Evolutionary conservation across 2,888 invertebrate genomes (phyloP), one percentile per base, ranked within the genome.

Genomic region (Alsophila aescularia): DNA sequence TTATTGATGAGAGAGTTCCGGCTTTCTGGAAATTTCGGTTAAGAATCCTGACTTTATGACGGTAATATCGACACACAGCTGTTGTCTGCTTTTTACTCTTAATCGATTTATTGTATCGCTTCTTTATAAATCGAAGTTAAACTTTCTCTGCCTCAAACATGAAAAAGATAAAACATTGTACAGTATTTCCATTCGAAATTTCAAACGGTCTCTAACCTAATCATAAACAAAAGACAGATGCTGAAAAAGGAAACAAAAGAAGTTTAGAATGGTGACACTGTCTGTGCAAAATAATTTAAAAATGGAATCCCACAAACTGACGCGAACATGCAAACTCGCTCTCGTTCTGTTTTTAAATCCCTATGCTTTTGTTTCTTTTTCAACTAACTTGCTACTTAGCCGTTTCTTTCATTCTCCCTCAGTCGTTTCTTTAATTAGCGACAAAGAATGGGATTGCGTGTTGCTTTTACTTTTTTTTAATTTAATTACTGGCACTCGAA

Each of bases 361-460:
- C 84, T 77, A 74, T 73, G 69, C 53, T 78, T 78, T 84, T 81
- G 78, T 79, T 79, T 82, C 83, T 81, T 83, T 84, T 85, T 78
- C 70, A 76, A 81, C 79, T 74, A 90, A 90, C 90, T 90, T 90
- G 84, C 87, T 87, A 90, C 90, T 90, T 90, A 89, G 72, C 72
- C 78, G 77, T 76, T 84, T 83, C 85, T 85, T 85, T 83, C 83
- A 82, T 87, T 87, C 85, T 79, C 77, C 79, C 76, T 74, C 75
- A 77, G 77, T 75, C 74, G 83, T 85, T 88, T 85, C 88, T 90
- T 90, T 90, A 89, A 90, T 90, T 89, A 89, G 83, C 82, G 79
- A 81, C 85, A 87, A 86, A 87, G 86, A 87, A 88, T 84, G 75
- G 81, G 78, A 85, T 89, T 85, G 90, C 90, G 88, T 90, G 89